Evolutionary conservation across 2,113 vertebrate genomes (phyloP).

Genomic region (Actenoides hombroni): DNA sequence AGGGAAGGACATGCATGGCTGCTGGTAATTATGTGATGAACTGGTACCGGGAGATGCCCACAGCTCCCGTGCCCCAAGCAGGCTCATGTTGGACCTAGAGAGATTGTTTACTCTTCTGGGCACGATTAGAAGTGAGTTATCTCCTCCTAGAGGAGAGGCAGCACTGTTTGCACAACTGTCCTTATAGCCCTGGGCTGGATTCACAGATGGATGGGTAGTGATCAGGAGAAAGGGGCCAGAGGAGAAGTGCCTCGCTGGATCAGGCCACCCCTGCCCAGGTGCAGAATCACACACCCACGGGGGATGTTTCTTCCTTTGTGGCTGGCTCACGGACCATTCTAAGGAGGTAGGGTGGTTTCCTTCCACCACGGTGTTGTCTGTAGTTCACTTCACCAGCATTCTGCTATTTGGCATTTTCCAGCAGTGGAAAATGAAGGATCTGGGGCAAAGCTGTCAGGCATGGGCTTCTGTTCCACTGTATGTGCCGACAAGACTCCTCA

Average conservation of each 20-base stretch:
- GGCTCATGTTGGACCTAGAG: background rate
- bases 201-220: fast-evolving
- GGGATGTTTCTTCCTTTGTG: fast-evolving
- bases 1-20: background rate
- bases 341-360: background rate
- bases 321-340: fast-evolving
- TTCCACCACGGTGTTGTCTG: background rate
- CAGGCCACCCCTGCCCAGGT: fast-evolving
- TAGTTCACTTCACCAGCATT: fast-evolving
- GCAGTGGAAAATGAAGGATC: background rate
- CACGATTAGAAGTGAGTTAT: background rate
- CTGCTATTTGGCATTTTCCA: background rate
- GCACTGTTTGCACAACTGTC: background rate
- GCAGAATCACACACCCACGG: background rate
- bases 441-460: background rate
- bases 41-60: background rate
- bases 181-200: background rate
- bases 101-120: background rate
- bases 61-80: fast-evolving
- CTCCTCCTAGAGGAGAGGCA: background rate
- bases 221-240: background rate
- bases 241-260: fast-evolving
- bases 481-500: too few relatives aligned
- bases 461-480: background rate
- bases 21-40: background rate